A percentile compares a stretch with the other conserved stretches of the same genome.
Evolutionary conservation across 2,888 invertebrate species (phyloP).

Genomic region (Rosalia funebris): DNA sequence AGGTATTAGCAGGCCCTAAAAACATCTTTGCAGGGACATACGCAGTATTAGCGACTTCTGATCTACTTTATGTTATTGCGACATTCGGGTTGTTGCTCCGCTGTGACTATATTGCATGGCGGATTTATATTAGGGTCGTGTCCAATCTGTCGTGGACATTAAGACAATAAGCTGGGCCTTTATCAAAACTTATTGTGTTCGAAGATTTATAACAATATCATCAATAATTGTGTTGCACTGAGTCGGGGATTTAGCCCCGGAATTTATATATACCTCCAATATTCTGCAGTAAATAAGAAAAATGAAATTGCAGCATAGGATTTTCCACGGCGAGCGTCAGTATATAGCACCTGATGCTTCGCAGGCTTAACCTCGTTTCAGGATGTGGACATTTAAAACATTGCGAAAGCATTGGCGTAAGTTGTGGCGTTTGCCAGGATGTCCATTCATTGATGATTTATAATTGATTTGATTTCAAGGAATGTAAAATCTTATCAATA

Average conservation of each 20-base stretch:
- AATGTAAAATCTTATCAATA: no score
- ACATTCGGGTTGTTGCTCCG: conserved; percentile 18
- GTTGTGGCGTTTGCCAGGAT: no score
- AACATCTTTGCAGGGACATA: conserved; percentile 2
- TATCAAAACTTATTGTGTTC: conserved; percentile 52
- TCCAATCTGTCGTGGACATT: conserved; percentile 58
- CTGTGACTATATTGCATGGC: conserved; percentile 13
- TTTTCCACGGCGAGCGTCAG: no score
- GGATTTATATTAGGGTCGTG: conserved; percentile 48
- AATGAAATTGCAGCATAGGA: no score
- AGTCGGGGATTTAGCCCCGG: background rate
- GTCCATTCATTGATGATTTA: no score
- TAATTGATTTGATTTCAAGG: no score
- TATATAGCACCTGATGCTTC: no score
- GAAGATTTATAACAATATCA: conserved; percentile 17
- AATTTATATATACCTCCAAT: background rate
- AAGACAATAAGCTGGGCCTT: conserved; percentile 57
- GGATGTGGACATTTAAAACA: no score
- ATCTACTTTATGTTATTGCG: conserved; percentile 21
- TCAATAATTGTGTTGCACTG: conserved; percentile 3
- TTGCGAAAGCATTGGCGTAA: no score
- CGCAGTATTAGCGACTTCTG: conserved; percentile 22
- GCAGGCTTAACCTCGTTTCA: no score
- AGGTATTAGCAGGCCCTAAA: conserved; percentile 2
- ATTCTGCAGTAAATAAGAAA: no score